phyloP scores from a whole-genome alignment of 1,140 invertebrate genomes.

The Ceratina calcarata region DNA sequence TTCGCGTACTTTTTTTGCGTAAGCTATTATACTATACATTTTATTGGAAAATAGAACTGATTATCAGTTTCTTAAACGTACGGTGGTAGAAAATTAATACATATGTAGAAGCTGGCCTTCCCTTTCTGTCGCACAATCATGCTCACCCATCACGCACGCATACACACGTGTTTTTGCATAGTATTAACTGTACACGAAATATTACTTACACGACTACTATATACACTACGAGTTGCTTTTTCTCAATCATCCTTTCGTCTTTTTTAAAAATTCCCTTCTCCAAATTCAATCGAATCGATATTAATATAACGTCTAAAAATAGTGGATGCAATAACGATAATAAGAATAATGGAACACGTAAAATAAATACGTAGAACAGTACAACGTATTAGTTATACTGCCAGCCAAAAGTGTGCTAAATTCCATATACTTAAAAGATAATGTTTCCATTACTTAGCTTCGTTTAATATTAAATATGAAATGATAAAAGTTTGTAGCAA shows the following conservation, averaged over 20 bases:
- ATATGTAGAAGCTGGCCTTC: slow-evolving; percentile 23
- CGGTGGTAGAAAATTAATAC: slow-evolving; percentile 30
- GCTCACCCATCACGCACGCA: slow-evolving; percentile 20
- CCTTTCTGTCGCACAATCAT: slow-evolving; percentile 9
- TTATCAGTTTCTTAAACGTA: slow-evolving; percentile 36
- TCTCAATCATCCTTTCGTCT: not conserved
- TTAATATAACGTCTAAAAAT: slow-evolving; percentile 41
- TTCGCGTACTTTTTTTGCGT: not conserved
- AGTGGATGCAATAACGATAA: not conserved
- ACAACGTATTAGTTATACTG: not conserved
- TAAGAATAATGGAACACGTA: not conserved
- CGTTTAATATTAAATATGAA: not conserved
- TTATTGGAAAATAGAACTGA: slow-evolving; percentile 42
- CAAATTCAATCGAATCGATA: slow-evolving; percentile 50
- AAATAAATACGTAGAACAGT: slow-evolving; percentile 5
- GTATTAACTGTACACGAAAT: slow-evolving; percentile 39
- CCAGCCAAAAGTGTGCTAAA: too few relatives aligned
- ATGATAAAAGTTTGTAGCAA: not conserved
- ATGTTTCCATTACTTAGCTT: too few relatives aligned
- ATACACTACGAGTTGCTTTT: slow-evolving; percentile 30
- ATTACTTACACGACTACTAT: slow-evolving; percentile 37
- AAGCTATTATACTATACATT: slow-evolving; percentile 12
- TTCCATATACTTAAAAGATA: slow-evolving; percentile 1
- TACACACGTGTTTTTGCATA: slow-evolving; percentile 22
- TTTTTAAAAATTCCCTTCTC: not conserved